phyloP scores from a whole-genome alignment of 2,888 invertebrate genomes.

The Cheiracanthium punctorium region DNA sequence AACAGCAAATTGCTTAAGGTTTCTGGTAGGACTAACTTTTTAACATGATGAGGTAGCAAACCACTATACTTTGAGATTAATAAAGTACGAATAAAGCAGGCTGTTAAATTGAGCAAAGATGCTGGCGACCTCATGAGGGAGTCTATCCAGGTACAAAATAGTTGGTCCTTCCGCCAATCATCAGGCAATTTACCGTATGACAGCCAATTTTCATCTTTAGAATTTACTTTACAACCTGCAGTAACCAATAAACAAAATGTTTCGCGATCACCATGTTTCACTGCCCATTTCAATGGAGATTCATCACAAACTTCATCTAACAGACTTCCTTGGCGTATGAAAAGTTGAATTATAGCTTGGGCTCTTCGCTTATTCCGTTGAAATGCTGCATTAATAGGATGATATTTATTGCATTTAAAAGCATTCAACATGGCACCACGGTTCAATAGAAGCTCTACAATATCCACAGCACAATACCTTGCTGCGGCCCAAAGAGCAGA shows the following conservation, averaged over 20 bases:
- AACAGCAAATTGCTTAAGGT: not conserved
- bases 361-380: not conserved
- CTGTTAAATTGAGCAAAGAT: conserved; percentile 23
- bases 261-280: conserved; percentile 21
- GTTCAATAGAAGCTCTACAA: conserved; percentile 35
- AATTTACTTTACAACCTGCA: conserved; percentile 30
- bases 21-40: conserved; percentile 28
- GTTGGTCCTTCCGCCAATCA: conserved; percentile 18
- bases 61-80: conserved; percentile 11
- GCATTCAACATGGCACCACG: conserved; percentile 36
- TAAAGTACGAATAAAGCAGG: conserved; percentile 17
- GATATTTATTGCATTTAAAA: conserved; percentile 17
- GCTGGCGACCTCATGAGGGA: conserved; percentile 25
- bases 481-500: conserved; percentile 52
- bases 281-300: conserved; percentile 21
- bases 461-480: conserved; percentile 10
- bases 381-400: conserved; percentile 27
- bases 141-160: conserved; percentile 35
- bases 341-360: conserved; percentile 14
- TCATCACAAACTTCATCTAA: conserved; percentile 3
- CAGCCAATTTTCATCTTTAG: conserved; percentile 33
- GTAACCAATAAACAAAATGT: conserved; percentile 34
- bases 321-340: conserved; percentile 35
- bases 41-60: conserved; percentile 26
- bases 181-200: conserved; percentile 12